Evolutionary conservation across 2,888 invertebrate species (phyloP).

Genomic region (Platycheirus albimanus): DNA sequence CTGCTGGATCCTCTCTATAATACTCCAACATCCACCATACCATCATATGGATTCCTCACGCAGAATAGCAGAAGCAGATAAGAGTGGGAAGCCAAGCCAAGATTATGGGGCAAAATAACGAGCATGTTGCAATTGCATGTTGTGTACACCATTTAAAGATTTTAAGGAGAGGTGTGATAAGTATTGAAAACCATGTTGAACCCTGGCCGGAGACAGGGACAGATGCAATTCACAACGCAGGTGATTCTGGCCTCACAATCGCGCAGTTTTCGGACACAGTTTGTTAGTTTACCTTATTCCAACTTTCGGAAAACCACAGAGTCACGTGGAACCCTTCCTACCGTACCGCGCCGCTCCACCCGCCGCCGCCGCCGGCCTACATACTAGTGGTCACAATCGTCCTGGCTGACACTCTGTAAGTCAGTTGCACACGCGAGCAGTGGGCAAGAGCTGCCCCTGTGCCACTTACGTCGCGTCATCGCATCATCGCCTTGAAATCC

Average conservation of each 20-base stretch:
- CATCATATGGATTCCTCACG: conserved; percentile 42
- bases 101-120: conserved; percentile 70
- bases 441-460: conserved; percentile 25
- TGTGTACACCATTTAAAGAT: conserved; percentile 74
- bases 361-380: neutral
- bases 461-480: conserved; percentile 4
- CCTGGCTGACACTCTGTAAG: conserved; percentile 66
- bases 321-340: conserved; percentile 7
- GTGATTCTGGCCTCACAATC: conserved; percentile 68
- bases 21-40: neutral
- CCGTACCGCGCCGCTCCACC: neutral
- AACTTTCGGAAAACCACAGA: conserved; percentile 26
- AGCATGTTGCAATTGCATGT: conserved; percentile 74
- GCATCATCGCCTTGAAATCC: conserved; percentile 32
- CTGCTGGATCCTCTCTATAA: neutral
- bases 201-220: conserved; percentile 65
- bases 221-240: conserved; percentile 71
- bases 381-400: conserved; percentile 45
- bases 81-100: conserved; percentile 60
- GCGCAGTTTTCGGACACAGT: conserved; percentile 66
- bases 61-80: conserved; percentile 63
- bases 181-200: conserved; percentile 73
- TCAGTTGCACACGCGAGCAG: conserved; percentile 66
- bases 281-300: conserved; percentile 52
- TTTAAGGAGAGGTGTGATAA: conserved; percentile 74